Conservation (phyloP, 2,797 vertebrate species). For the Pipistrellus kuhlii region DNA sequence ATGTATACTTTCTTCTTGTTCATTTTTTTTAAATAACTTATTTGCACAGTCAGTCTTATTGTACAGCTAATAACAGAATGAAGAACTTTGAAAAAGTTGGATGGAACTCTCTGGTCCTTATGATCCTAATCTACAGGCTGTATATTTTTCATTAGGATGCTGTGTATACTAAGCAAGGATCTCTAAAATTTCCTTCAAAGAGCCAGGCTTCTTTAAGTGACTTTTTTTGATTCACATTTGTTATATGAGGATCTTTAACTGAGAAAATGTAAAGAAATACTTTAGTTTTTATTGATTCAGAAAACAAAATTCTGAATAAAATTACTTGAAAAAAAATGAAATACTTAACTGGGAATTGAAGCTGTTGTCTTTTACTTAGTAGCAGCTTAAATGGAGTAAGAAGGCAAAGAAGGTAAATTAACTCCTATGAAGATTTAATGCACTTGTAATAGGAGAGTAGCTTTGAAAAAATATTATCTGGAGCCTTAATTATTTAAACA, state of each 20-base stretch:
- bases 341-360: not conserved
- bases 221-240: not conserved
- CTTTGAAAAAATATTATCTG: conserved; percentile 29
- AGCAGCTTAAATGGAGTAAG: not conserved
- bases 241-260: not conserved
- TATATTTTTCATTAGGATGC: not conserved
- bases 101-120: not conserved
- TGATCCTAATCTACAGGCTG: not conserved
- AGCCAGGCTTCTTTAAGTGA: not conserved
- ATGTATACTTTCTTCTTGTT: conserved; percentile 37
- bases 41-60: not conserved
- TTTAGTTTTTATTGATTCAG: too few species aligned
- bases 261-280: conserved; percentile 1
- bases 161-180: not conserved
- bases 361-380: not conserved
- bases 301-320: too few species aligned
- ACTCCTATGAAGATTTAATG: not conserved
- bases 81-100: not conserved
- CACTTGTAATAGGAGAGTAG: not conserved
- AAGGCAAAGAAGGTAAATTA: not conserved
- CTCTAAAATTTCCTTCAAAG: not conserved
- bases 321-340: not conserved
- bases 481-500: conserved; percentile 2
- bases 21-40: conserved; percentile 8
- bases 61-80: not conserved